Percentiles rank a stretch among this genome's conserved stretches.
Evolutionary conservation across 2,113 vertebrate genomes (phyloP).

Genomic region (Calidris pygmaea): DNA sequence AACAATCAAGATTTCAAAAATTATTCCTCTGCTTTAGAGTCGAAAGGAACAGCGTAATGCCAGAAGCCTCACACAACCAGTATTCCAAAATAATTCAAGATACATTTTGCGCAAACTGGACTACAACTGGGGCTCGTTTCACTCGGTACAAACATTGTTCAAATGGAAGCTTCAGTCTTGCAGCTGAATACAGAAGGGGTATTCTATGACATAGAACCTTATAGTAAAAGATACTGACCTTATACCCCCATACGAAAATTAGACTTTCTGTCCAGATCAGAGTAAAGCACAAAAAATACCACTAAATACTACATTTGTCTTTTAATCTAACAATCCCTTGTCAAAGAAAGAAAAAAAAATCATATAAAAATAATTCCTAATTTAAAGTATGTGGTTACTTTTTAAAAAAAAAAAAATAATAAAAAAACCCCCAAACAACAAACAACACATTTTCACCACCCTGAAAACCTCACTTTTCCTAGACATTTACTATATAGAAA

Average conservation of each 20-base stretch:
- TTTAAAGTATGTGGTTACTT: not conserved
- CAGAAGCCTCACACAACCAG: conserved; percentile 42
- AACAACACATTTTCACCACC: conserved; percentile 33
- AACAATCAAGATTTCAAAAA: conserved; percentile 12
- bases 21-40: conserved; percentile 47
- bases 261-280: conserved; percentile 23
- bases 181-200: conserved; percentile 3
- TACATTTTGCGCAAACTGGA: conserved; percentile 26
- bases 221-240: not conserved
- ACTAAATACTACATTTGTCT: conserved; percentile 26
- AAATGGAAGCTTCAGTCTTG: conserved; percentile 24
- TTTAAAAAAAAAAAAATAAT: not conserved
- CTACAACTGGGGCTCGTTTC: conserved; percentile 31
- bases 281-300: conserved; percentile 43
- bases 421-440: not conserved
- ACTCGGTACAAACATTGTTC: not conserved
- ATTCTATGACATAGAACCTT: conserved; percentile 17
- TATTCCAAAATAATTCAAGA: conserved; percentile 8
- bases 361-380: not conserved
- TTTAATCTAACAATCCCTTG: conserved; percentile 16
- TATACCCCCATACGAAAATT: not conserved
- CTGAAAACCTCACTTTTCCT: conserved; percentile 60
- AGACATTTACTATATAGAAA: conserved; percentile 64
- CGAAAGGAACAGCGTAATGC: conserved; percentile 56
- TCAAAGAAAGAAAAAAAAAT: not conserved